Evolutionary conservation across 1,140 invertebrate genomes (phyloP), one percentile per base, ranked within the genome.

Genomic region (Pseudomyrmex dendroicus): DNA sequence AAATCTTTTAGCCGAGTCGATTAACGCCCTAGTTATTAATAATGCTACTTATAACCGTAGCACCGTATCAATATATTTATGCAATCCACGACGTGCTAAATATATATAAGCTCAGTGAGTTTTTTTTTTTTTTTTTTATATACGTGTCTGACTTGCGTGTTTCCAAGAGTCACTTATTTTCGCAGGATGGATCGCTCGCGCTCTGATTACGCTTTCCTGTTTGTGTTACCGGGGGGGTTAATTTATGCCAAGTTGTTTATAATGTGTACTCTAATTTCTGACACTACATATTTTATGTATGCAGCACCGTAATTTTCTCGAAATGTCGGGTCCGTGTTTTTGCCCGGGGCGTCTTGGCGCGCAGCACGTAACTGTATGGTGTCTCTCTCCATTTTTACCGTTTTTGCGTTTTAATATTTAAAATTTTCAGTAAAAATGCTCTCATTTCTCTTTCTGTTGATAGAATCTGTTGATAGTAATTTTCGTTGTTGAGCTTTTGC

Each of bases 381-480:
- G 35, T 35, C 35, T 35, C 35, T 82, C 73, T 83, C 84, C 25
- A 2, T 77, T 73, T 80, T 84, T 82, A 84, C 84, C 35, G 35
- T 35, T 35, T 4, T 35, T 35, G 82, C 62, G 44, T 86, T 84
- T 84, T 86, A 87, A 87, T 87, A 87, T 87, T 87, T 87, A 86
- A 86, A 67, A 64, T 62, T 82, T 62, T 57, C 48, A 0, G 2
- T 3, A 35, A 35, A 73, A 61, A n/a, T 64, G 22, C 20, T 52
- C 61, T 54, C 35, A 35, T 7, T 35, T 0, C 35, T 35, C 35
- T 35, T 7, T 35, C 35, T 4, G 22, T 64, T n/a, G 46, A n/a
- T 5, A 17, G 73, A 76, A 76, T 54, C 64, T 52, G 20, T 20
- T 20, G 20, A 20, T 20, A 54, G 12, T 59, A 64, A 64, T 56